Evolutionary conservation across 2,888 invertebrate species (phyloP), one percentile per base, ranked within the genome.

Genomic region (Aphidius colemani): DNA sequence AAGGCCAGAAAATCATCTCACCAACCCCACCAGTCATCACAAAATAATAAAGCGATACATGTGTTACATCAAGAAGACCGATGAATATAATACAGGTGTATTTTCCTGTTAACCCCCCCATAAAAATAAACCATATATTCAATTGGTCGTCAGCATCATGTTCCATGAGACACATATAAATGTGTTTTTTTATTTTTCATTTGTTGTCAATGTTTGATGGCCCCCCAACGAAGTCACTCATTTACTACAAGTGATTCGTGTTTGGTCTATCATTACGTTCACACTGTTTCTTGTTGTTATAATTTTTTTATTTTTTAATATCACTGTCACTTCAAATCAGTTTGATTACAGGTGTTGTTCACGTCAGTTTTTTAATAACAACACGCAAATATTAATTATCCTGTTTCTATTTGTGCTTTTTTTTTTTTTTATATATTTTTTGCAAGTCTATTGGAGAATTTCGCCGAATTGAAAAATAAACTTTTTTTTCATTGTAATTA

Each of bases 301-400:
- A 30, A 30, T 30, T 30, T 30, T 30, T 30, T 30, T 30, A 30
- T 30, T 30, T 30, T 30, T 30, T 30, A 30, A 30, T 30, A 30
- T 5, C 5, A 30, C 30, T 30, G 30, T 30, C 30, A 30, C 30
- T 30, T 71, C 2, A 18, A 18, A 18, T 18, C 79, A 81, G 81
- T 81, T 76, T 79, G 79, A 80, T 81, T 79, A 80, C 75, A 77
- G 79, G 79, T 80, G 80, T 75, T 76, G 74, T 67, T 74, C 77
- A 75, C 69, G 75, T 66, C 65, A 66, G 66, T 67, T 49, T 50
- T 51, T 63, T 51, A 30, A 7, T 8, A 39, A 53, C 7, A 30
- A 39, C 64, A 63, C 58, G 48, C 67, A 61, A n/a, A 7, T 39
- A 53, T 10, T 18, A 51, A 7, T 18, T 30, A 64, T 53, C 51